phyloP scores from a whole-genome alignment of 2,888 invertebrate species.

The Ophion ventricosus region DNA sequence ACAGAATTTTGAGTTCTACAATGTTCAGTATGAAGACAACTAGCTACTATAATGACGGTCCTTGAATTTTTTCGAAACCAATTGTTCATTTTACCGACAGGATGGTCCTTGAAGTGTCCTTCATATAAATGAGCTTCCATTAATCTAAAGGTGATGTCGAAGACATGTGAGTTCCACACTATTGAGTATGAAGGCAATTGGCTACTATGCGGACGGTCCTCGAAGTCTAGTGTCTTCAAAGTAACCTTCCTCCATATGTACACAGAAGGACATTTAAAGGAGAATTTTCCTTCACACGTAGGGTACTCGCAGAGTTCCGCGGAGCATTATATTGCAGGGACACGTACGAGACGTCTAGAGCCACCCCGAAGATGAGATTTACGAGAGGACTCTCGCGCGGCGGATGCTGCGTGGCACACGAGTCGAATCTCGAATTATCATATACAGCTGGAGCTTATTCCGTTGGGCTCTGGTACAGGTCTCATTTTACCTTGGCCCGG shows the following conservation, averaged over 20 bases:
- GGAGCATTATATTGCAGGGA: slow-evolving; percentile 58
- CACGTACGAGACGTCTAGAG: slow-evolving; percentile 65
- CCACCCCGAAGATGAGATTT: slow-evolving; percentile 68
- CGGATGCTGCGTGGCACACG: slow-evolving; percentile 65
- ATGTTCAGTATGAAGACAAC: no score
- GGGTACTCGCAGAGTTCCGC: slow-evolving; percentile 9
- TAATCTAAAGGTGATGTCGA: neutral
- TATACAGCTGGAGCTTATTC: slow-evolving; percentile 47
- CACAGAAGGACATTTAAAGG: slow-evolving; percentile 1
- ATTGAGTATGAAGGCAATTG: neutral
- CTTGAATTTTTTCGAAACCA: no score
- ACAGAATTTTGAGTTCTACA: no score
- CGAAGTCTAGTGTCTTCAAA: neutral
- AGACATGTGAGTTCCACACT: neutral
- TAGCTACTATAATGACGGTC: no score
- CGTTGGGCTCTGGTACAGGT: slow-evolving; percentile 19
- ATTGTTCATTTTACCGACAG: neutral
- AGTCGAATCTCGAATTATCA: slow-evolving; percentile 70
- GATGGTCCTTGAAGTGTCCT: neutral
- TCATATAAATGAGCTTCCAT: neutral
- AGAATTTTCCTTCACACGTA: slow-evolving; percentile 23
- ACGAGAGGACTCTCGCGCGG: slow-evolving; percentile 62
- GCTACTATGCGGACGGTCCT: neutral
- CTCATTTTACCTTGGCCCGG: slow-evolving; percentile 23
- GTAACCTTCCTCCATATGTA: neutral